Base-by-base conservation (phyloP, 2,113 vertebrate genomes). In the Acanthochromis polyacanthus region DNA sequence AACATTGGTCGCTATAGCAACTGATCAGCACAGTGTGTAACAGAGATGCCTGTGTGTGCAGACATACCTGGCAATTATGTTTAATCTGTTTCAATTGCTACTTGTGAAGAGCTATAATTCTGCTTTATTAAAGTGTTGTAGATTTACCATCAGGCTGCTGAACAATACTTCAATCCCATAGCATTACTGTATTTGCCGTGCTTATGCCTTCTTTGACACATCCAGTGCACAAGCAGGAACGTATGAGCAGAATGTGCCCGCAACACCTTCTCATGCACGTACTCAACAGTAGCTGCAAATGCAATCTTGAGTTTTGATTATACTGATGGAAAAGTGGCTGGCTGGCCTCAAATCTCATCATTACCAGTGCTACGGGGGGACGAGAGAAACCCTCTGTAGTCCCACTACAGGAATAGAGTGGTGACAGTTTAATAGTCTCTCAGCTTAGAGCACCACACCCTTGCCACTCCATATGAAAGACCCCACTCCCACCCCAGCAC, bases 361-460 rank as follows among this genome's bases (percentile, higher is more conserved):
- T 82, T 86, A 77, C 79, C 75, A 23, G 71, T 76, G 75, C 79
- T 83, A 36, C 60, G 58, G 78, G 67, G 32, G 85, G 71, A 78
- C 50, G 60, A 61, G 72, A 78, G 80, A 78, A 84, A 45, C 65
- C 65, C 55, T 80, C 75, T 74, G 65, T 71, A 80, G 75, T 88
- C 73, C 83, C 88, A 75, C 84, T 81, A 59, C 83, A 87, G 80
- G 84, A 90, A 84, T 77, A 79, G 71, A 83, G 91, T 92, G 90
- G 87, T 90, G 92, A 94, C 90, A 93, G 86, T 85, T 93, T 93
- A 93, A 93, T 91, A 80, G 85, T 71, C 83, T 86, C 89, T 25
- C 3, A 65, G 85, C 79, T 88, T 78, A n/a, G 76, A 71, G 80
- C 83, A 81, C 92, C 91, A 90, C 92, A 84, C 92, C 92, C 91